These are phyloP conservation scores for Drosophila kanapiae DNA, from an alignment of 1,140 invertebrate genomes.

Conservation along the genomic window DNA sequence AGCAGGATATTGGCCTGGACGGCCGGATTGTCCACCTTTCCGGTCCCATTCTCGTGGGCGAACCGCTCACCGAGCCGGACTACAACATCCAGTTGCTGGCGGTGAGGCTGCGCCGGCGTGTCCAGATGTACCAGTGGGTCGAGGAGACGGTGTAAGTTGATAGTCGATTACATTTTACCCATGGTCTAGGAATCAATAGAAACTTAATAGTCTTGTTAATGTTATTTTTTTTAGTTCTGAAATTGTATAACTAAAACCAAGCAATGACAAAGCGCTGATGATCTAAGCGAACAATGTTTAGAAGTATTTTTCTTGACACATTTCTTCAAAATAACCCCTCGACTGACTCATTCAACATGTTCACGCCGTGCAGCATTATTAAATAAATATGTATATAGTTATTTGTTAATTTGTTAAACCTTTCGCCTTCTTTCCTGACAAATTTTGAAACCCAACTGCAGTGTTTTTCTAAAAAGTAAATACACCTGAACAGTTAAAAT, in stretches of 20 bases:
- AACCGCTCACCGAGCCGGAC: slow-evolving; percentile 92
- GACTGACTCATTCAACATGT: background rate
- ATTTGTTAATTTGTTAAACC: too few relatives aligned
- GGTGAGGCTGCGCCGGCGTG: slow-evolving; percentile 90
- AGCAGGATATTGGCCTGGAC: slow-evolving; percentile 88
- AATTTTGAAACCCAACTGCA: too few relatives aligned
- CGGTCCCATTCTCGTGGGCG: slow-evolving; percentile 90
- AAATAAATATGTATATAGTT: background rate
- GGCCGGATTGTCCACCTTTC: slow-evolving; percentile 91
- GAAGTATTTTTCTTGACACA: background rate
- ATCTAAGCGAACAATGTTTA: background rate
- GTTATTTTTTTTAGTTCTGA: too few relatives aligned
- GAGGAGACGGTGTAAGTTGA: slow-evolving; percentile 88
- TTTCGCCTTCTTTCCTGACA: too few relatives aligned
- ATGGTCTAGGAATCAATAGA: background rate
- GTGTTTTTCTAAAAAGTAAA: too few relatives aligned
- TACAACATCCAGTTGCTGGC: slow-evolving; percentile 92
- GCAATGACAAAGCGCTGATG: background rate
- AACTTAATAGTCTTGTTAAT: too few relatives aligned
- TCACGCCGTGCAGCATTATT: background rate
- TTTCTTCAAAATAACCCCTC: slow-evolving; percentile 4
- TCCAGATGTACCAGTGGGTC: slow-evolving; percentile 97
- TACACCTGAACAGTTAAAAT: too few relatives aligned
- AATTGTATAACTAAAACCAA: background rate
- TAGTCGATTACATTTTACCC: background rate